Evolutionary conservation across 2,797 vertebrate species (phyloP), one percentile per base, ranked within the genome.

Genomic region (Crotalus adamanteus): DNA sequence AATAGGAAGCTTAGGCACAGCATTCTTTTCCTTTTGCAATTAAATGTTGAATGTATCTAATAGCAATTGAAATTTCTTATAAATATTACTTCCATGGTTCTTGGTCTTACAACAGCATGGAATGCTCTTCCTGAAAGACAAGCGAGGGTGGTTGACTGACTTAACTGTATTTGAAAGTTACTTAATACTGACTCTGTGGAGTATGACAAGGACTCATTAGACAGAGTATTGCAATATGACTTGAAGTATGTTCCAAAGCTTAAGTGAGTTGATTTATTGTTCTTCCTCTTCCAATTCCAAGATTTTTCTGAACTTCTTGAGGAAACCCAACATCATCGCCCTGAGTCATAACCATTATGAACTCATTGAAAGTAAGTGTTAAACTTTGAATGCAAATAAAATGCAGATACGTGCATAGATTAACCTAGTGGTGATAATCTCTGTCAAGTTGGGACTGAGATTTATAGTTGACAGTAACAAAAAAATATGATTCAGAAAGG

Each of bases 231-330:
- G 3, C 14, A 4, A 83, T 78, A 6, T 25, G 73, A 37, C 51
- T 26, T 0, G 26, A 37, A 63, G 86, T 87, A 3, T 93, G 4
- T 51, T 47, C 78, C 87, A 31, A 31, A 0, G 0, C 53, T 42
- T 88, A 86, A 86, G 57, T 13, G 55, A 73, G 47, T 69, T 87
- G 78, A 83, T 11, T n/a, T 42, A 12, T 2, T 55, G 87, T 87
- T 92, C 91, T 87, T 92, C 31, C n/a, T 86, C 92, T 22, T 56
- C 92, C 63, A 73, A 78, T 78, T 78, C 18, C 37, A 6, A 88
- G 51, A 3, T 91, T 69, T n/a, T n/a, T 20, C 1, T 83, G 90
- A 5, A 0, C 83, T 7, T 91, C 55, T 61, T 92, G 87, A 93
- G 9, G 63, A 93, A 55, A 69, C n/a, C 8, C 25, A 18, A 20